phyloP scores from a whole-genome alignment of 2,888 invertebrate species.

The Pseudolycoriella hygida region DNA sequence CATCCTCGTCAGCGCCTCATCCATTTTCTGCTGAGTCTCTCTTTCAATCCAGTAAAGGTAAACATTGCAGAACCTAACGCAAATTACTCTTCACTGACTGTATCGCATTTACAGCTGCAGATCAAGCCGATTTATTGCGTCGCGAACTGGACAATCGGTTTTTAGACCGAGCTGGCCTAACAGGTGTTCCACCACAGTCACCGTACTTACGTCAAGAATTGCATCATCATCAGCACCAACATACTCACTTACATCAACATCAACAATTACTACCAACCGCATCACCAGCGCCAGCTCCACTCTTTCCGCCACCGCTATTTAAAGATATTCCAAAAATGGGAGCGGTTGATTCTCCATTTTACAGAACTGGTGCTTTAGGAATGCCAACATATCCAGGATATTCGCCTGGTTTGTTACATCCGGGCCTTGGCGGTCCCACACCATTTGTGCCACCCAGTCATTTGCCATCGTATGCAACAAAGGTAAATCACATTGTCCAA shows the following conservation, averaged over 20 bases:
- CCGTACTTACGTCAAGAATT: conserved; percentile 66
- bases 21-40: conserved; percentile 79
- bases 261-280: conserved; percentile 49
- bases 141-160: conserved; percentile 82
- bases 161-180: conserved; percentile 45
- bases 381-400: conserved; percentile 58
- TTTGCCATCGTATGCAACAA: conserved; percentile 71
- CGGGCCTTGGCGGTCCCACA: conserved; percentile 55
- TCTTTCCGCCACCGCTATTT: conserved; percentile 51
- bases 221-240: conserved; percentile 88
- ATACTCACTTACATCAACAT: conserved; percentile 80
- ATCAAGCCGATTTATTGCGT: conserved; percentile 68
- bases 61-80: conserved; percentile 9
- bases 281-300: conserved; percentile 32
- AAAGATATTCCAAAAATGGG: conserved; percentile 79
- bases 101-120: conserved; percentile 25
- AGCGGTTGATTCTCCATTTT: conserved; percentile 58
- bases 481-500: conserved; percentile 36
- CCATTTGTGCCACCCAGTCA: conserved; percentile 83
- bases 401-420: conserved; percentile 61
- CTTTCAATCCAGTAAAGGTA: conserved; percentile 63
- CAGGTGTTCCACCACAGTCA: conserved; percentile 20
- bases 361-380: conserved; percentile 45
- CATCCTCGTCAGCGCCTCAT: conserved; percentile 45
- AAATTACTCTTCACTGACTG: neutral